A percentile compares a stretch with the other conserved stretches of the same genome.
These are phyloP conservation scores for Siniperca obscura DNA, from an alignment of 2,797 vertebrate species.

Conservation along the genomic window DNA sequence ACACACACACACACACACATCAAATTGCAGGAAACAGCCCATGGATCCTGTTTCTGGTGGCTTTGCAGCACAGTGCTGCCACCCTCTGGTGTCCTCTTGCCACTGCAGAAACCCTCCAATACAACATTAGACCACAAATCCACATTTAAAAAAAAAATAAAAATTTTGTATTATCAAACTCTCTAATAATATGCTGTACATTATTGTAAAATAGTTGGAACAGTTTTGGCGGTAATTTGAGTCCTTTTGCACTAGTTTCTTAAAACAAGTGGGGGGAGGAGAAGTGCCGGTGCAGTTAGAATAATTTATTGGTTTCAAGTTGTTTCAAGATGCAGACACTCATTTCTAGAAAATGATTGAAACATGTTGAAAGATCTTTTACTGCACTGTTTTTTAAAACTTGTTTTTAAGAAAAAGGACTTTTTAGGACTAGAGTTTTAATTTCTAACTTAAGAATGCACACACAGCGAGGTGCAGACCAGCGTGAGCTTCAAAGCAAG, in stretches of 20 bases:
- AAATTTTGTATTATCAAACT: not conserved
- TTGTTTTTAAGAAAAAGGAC: not conserved
- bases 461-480: not conserved
- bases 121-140: not conserved
- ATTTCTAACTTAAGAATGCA: not conserved
- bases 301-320: not conserved
- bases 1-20: not conserved
- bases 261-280: not conserved
- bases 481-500: not conserved
- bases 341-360: not conserved
- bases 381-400: no score
- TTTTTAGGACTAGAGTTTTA: not conserved
- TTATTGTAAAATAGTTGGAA: not conserved
- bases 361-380: no score
- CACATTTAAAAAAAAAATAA: no score
- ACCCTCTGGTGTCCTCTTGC: slow-evolving; percentile 53
- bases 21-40: not conserved
- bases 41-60: not conserved
- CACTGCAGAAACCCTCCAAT: slow-evolving; percentile 37
- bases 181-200: not conserved
- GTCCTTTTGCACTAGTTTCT: not conserved
- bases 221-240: not conserved
- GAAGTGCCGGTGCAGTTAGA: not conserved
- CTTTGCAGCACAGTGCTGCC: slow-evolving; percentile 76
- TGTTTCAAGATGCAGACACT: not conserved